phyloP scores from a whole-genome alignment of 2,797 vertebrate genomes.

The Delichon dasypus region DNA sequence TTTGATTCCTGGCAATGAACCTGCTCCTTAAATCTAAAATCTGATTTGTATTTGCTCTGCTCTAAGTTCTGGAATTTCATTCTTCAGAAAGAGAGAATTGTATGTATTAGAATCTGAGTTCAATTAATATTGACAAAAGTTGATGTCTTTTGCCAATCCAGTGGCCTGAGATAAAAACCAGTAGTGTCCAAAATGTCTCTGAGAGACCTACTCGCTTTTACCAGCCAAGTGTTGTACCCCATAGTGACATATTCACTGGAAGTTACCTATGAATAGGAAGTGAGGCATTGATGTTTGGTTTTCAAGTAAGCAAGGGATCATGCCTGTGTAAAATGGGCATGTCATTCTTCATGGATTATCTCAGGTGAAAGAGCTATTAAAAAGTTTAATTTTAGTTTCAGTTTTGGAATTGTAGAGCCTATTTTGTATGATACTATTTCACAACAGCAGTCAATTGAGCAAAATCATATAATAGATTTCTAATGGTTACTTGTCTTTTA shows the following conservation, averaged over 20 bases:
- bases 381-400: background rate
- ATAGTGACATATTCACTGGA: background rate
- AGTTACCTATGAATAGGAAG: background rate
- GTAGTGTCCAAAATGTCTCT: background rate
- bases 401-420: background rate
- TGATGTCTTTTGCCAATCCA: background rate
- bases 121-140: background rate
- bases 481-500: background rate
- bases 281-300: background rate
- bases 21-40: background rate
- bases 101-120: background rate
- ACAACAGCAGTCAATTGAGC: background rate
- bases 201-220: background rate
- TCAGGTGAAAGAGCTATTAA: background rate
- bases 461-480: background rate
- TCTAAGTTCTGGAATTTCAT: background rate
- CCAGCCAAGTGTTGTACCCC: background rate
- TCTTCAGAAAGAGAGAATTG: background rate
- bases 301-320: background rate
- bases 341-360: background rate
- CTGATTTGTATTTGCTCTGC: background rate
- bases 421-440: background rate
- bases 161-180: background rate
- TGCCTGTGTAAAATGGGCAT: background rate
- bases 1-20: background rate